Base-by-base conservation (phyloP, 2,888 invertebrate genomes). In the Nesidiocoris tenuis region DNA sequence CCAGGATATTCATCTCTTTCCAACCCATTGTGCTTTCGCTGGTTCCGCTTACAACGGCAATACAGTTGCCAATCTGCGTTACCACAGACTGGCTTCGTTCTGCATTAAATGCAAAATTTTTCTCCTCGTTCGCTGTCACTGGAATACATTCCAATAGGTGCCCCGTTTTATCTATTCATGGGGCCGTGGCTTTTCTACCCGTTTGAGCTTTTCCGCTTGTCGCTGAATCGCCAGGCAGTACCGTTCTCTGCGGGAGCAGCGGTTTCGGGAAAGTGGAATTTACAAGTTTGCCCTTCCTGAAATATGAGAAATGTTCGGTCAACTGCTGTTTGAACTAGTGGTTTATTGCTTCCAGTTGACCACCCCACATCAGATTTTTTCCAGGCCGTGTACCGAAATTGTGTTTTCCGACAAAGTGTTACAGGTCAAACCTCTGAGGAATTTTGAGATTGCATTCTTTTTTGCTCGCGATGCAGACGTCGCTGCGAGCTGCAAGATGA, bases 51-150 rank as follows among this genome's bases (percentile, higher is more conserved):
- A 67, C 67, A 67, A 55, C 22, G 54, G 67, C 55, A 67, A 67
- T 67, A 67, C 67, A 39, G 39, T 39, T 39, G 39, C 39, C 39
- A 67, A 67, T 67, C 67, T 67, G 67, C 67, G 67, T 67, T 67
- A 67, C 67, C n/a, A 67, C 67, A 67, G 39, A 67, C 67, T 67
- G 67, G 67, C 67, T 67, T 22, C 65, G 65, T 65, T 67, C 55
- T 67, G 67, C 67, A 67, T 67, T n/a, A n/a, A n/a, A n/a, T n/a
- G n/a, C n/a, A n/a, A n/a, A n/a, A n/a, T n/a, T n/a, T 3, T 39
- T 39, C 39, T 12, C 39, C 12, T 39, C 39, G 5, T 39, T 39
- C 39, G 5, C 39, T 39, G 39, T 7, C 5, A 39, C 39, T 12
- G 12, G 39, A 39, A 39, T 39, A 7, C 12, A 39, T 39, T 55